Percentiles rank a stretch among this genome's conserved stretches.
phyloP scores from a whole-genome alignment of 1,140 invertebrate genomes.

The Drosophila orosa region DNA sequence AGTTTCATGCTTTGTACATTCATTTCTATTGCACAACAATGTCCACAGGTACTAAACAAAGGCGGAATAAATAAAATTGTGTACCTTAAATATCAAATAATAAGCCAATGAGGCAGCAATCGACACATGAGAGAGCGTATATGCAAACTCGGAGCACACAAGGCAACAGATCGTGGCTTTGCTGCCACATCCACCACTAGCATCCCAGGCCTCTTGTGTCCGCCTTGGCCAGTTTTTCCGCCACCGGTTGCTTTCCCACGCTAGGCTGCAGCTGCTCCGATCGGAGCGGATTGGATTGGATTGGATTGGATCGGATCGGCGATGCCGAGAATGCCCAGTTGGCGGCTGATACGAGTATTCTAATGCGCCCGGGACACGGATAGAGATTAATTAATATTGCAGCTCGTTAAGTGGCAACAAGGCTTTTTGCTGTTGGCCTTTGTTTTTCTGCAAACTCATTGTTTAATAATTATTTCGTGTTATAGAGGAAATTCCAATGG shows the following conservation, averaged over 20 bases:
- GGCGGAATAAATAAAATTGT: slow-evolving; percentile 19
- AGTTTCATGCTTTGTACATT: slow-evolving; percentile 2
- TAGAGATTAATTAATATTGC: slow-evolving; percentile 58
- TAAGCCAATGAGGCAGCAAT: slow-evolving; percentile 25
- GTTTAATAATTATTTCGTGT: slow-evolving; percentile 26
- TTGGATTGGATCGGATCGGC: slow-evolving; percentile 20
- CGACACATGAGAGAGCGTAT: slow-evolving; percentile 19
- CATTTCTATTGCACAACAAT: slow-evolving; percentile 40
- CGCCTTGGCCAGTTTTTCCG: slow-evolving; percentile 45
- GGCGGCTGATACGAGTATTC: slow-evolving; percentile 45
- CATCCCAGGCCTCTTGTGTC: slow-evolving; percentile 24
- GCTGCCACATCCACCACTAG: slow-evolving; percentile 12
- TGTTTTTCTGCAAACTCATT: slow-evolving; percentile 33
- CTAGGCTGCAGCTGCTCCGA: slow-evolving; percentile 52
- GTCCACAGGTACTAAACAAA: slow-evolving; percentile 9
- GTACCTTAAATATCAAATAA: slow-evolving; percentile 48
- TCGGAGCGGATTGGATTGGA: slow-evolving; percentile 17
- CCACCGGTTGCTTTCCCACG: slow-evolving; percentile 46
- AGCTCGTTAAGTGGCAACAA: slow-evolving; percentile 27
- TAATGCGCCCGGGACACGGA: slow-evolving; percentile 52
- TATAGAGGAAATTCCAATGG: slow-evolving; percentile 27
- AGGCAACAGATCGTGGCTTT: slow-evolving; percentile 28
- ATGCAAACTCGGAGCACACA: slow-evolving; percentile 9
- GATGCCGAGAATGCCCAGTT: slow-evolving; percentile 53
- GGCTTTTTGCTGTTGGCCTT: slow-evolving; percentile 9